Conservation (phyloP, 2,797 vertebrate species). For the Acipenser oxyrinchus region DNA sequence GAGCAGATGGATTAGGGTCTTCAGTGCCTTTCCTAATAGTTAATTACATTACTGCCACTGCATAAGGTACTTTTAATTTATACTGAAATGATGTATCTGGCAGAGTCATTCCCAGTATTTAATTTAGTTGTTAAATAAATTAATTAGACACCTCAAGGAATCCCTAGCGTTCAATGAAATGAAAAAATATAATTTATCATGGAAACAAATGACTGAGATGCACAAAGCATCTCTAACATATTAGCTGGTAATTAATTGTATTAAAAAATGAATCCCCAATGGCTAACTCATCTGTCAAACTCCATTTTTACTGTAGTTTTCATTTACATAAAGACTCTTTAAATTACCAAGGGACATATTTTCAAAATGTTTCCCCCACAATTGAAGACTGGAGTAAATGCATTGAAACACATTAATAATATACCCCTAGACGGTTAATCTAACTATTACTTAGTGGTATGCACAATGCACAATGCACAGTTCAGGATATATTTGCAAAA, state of each 20-base stretch:
- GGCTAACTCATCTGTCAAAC: too few relatives aligned
- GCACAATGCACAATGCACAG: too few relatives aligned
- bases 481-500: too few relatives aligned
- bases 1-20: background rate
- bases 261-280: conserved; percentile 1
- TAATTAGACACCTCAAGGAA: conserved; percentile 1
- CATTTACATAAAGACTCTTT: too few relatives aligned
- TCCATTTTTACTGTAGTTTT: too few relatives aligned
- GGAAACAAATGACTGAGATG: conserved; percentile 2
- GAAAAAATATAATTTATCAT: background rate
- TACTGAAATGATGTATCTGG: background rate
- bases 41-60: conserved; percentile 7
- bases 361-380: too few relatives aligned
- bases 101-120: background rate
- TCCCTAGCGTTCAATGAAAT: background rate
- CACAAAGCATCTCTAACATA: background rate
- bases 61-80: background rate
- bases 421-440: too few relatives aligned
- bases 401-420: too few relatives aligned
- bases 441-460: too few relatives aligned
- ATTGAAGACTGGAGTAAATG: too few relatives aligned
- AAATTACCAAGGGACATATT: too few relatives aligned
- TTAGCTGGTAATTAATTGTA: background rate
- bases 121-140: conserved; percentile 7
- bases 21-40: background rate